Evolutionary conservation across 2,888 invertebrate genomes (phyloP).

Genomic region (Pantelozetes paolii): DNA sequence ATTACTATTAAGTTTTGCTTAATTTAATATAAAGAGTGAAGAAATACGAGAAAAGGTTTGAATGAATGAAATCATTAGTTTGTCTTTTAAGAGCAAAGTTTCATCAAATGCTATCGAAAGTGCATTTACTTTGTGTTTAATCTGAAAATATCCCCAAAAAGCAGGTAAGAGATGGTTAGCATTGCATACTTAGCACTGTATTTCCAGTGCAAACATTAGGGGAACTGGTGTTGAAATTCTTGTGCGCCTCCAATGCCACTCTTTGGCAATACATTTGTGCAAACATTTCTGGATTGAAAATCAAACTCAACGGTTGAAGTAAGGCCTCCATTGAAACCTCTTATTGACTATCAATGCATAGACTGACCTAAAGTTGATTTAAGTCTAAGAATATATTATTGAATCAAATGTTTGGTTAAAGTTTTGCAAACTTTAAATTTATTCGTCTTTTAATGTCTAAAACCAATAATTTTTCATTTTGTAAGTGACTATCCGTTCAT

Average conservation of each 20-base stretch:
- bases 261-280: neutral
- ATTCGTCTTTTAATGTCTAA: neutral
- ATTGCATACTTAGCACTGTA: neutral
- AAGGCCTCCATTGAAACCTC: neutral
- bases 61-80: neutral
- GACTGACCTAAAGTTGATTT: neutral
- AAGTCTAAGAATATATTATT: too few relatives aligned
- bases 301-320: neutral
- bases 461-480: neutral
- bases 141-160: neutral
- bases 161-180: neutral
- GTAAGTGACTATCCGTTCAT: neutral
- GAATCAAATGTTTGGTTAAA: too few relatives aligned
- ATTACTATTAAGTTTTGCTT: constrained; percentile 1
- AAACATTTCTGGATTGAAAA: neutral
- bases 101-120: constrained; percentile 5
- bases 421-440: neutral
- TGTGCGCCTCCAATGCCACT: neutral
- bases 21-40: neutral
- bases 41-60: neutral
- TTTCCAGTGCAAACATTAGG: neutral
- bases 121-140: constrained; percentile 3
- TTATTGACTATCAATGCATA: neutral
- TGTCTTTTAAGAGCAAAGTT: neutral
- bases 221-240: neutral